Conservation (phyloP, 2,888 invertebrate genomes). For the Xestia rhomboidea region DNA sequence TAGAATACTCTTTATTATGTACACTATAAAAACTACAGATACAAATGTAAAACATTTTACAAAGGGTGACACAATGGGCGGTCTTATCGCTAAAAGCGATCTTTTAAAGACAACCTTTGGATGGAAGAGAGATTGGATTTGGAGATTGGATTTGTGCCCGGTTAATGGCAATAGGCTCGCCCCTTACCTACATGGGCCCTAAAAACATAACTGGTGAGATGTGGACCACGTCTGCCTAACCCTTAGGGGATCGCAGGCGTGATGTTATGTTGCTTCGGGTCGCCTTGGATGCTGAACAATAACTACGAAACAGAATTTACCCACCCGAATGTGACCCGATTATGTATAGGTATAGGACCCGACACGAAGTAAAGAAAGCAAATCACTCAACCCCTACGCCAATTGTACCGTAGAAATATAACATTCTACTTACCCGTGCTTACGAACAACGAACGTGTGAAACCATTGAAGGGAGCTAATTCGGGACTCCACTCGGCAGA, state of each 20-base stretch:
- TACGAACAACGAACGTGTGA: slow-evolving; percentile 2
- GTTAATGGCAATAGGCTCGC: not conserved
- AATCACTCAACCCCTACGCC: not conserved
- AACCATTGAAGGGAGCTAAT: slow-evolving; percentile 39
- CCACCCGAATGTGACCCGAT: not conserved
- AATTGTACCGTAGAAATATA: slow-evolving; percentile 8
- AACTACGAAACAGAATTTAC: too few species aligned
- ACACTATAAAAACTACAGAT: too few species aligned
- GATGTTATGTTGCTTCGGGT: not conserved
- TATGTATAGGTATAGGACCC: too few species aligned
- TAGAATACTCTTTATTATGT: too few species aligned
- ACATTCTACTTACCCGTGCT: not conserved
- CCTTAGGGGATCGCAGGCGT: not conserved
- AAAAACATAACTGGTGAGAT: not conserved
- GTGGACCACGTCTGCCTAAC: too few species aligned
- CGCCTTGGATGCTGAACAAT: not conserved
- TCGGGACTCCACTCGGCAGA: slow-evolving; percentile 2
- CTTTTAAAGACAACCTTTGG: too few species aligned
- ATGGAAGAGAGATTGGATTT: too few species aligned
- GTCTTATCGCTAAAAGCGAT: too few species aligned
- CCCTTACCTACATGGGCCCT: too few species aligned
- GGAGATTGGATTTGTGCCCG: too few species aligned
- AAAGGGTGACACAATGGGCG: too few species aligned
- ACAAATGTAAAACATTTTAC: too few species aligned
- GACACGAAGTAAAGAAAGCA: not conserved